A percentile compares a stretch with the other conserved stretches of the same genome.
Conservation (phyloP, 2,797 vertebrate species). For the Pangasius djambal region DNA sequence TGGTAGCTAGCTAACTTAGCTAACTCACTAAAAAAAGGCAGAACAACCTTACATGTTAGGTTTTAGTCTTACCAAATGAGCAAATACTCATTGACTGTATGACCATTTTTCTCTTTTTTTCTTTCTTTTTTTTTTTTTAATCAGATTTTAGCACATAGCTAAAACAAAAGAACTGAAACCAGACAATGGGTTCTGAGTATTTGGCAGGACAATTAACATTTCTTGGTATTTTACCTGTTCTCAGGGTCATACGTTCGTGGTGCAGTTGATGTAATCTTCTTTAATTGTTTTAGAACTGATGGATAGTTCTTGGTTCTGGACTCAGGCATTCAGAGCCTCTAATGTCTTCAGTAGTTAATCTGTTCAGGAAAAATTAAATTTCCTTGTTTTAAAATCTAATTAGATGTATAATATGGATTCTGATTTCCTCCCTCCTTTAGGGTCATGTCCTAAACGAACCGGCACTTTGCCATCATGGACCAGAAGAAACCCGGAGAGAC, state of each 20-base stretch:
- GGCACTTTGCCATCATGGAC: constrained; percentile 20
- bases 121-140: background rate
- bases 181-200: background rate
- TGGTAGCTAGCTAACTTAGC: background rate
- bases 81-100: background rate
- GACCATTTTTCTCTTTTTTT: background rate
- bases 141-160: background rate
- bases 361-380: constrained; percentile 4
- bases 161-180: background rate
- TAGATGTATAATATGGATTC: constrained; percentile 14
- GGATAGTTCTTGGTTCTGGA: background rate
- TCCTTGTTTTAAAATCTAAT: constrained; percentile 2
- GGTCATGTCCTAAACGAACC: constrained; percentile 54
- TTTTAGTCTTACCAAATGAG: background rate
- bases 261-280: background rate
- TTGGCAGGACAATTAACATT: background rate
- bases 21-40: background rate
- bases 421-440: constrained; percentile 35
- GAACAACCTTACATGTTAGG: background rate
- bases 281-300: background rate
- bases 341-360: background rate
- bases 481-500: constrained; percentile 34
- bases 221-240: background rate
- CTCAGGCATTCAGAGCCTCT: background rate
- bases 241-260: background rate